Conservation (phyloP, 2,113 vertebrate genomes). For the Chlamydotis undulata region DNA sequence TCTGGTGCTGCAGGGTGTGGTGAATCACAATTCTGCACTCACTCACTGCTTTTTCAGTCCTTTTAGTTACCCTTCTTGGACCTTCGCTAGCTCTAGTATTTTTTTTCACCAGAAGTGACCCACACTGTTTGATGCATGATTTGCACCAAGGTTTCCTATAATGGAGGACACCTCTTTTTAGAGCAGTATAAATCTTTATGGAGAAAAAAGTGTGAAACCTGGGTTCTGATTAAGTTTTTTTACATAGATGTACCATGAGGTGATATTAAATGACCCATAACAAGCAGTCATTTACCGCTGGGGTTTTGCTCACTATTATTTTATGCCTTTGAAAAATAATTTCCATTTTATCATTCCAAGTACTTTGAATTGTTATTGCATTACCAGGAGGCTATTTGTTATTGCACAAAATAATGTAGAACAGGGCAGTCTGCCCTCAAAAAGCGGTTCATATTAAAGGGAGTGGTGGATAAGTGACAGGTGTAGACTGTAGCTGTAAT, state of each 20-base stretch:
- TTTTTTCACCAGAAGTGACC: not conserved
- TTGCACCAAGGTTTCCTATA: not conserved
- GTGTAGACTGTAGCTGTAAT: not conserved
- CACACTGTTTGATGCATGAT: not conserved
- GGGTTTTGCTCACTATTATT: not conserved
- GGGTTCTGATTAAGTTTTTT: not conserved
- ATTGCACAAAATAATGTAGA: not conserved
- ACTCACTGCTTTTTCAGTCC: not conserved
- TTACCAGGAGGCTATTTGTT: not conserved
- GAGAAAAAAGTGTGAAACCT: not conserved
- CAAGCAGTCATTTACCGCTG: not conserved
- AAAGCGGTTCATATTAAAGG: not conserved
- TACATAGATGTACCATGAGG: not conserved
- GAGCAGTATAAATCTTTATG: not conserved
- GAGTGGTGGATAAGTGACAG: not conserved
- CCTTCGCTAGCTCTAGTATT: not conserved
- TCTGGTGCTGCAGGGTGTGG: not conserved
- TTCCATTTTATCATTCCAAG: conserved; percentile 5
- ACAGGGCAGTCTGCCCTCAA: not conserved
- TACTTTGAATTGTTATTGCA: not conserved
- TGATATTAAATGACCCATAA: not conserved
- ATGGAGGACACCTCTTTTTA: not conserved
- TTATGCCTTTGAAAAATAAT: not conserved
- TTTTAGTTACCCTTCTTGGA: not conserved
- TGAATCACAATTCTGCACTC: not conserved